Base-by-base conservation (phyloP, 2,888 invertebrate species). In the Euspilapteryx auroguttella region DNA sequence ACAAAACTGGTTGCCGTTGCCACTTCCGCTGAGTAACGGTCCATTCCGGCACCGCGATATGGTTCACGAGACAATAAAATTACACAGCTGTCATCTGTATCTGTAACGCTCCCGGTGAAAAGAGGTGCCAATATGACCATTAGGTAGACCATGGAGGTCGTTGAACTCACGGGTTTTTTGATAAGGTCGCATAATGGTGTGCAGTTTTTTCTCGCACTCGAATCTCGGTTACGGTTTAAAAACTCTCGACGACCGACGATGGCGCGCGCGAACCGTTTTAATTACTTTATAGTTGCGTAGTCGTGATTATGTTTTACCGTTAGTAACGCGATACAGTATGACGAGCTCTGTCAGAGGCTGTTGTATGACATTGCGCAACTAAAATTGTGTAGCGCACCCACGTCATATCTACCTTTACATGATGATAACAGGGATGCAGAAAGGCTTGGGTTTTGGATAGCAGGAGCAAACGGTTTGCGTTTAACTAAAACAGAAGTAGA, bases 321-420 rank as follows among this genome's bases (percentile, higher is more conserved):
- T 73, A 55, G 49, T 63, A 68, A 66, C 68, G 66, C 64, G 63
- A 69, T 61, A 55, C n/a, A n/a, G n/a, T n/a, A n/a, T n/a, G n/a
- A n/a, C n/a, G n/a, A n/a, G n/a, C n/a, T n/a, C n/a, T n/a, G n/a
- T n/a, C n/a, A n/a, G n/a, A n/a, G n/a, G n/a, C n/a, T n/a, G n/a
- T n/a, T n/a, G n/a, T n/a, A n/a, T n/a, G n/a, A n/a, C n/a, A n/a
- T n/a, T n/a, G n/a, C n/a, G n/a, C n/a, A n/a, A n/a, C n/a, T n/a
- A n/a, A n/a, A n/a, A n/a, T n/a, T n/a, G n/a, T n/a, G n/a, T n/a
- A n/a, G n/a, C n/a, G n/a, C n/a, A n/a, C n/a, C n/a, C n/a, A n/a
- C n/a, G n/a, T n/a, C n/a, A n/a, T n/a, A n/a, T n/a, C n/a, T n/a
- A n/a, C n/a, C n/a, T n/a, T n/a, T n/a, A n/a, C n/a, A n/a, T n/a